Evolutionary conservation across 2,113 vertebrate genomes (phyloP), one percentile per base, ranked within the genome.

Genomic region (Madoqua kirkii): DNA sequence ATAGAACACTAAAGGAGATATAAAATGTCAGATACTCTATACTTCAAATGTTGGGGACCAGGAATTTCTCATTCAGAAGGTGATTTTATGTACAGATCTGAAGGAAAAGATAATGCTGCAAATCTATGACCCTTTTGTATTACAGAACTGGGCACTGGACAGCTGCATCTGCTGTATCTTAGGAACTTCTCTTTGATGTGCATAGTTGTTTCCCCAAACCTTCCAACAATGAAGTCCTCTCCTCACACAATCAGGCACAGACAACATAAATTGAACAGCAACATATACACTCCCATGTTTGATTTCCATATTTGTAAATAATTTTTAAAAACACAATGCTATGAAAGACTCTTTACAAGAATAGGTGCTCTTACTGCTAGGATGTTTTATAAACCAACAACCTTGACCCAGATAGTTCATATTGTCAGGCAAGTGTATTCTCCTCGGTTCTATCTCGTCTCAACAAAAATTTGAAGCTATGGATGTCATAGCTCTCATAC

Each of bases 371-470:
- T 15, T 62, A 21, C 15, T 27, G 2, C 4, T 31, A 31, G 40
- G 19, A 29, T 40, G 64, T 29, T n/a, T n/a, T 83, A 87, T 29
- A 57, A 74, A 74, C 16, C 54, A 90, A 31, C 29, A 64, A 45
- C 57, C 11, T 93, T 91, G 78, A 93, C 17, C 86, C 21, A 19
- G 4, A 81, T 83, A 81, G 45, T 48, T 81, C 5, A n/a, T 48
- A 50, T 31, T 91, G 54, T 93, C 67, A 71, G n/a, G 19, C 3
- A 5, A 71, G 19, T 40, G 5, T 71, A 23, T 40, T 71, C 19
- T 71, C 19, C n/a, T 71, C 0, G 19, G 19, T 71, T 71, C n/a
- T 40, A 5, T 40, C 19, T n/a, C 3, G 0, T 17, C 33, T 40
- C n/a, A 40, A 40, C n/a, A 71, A 71, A 71, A 40, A 40, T 23